A percentile compares a stretch with the other conserved stretches of the same genome.
phyloP scores from a whole-genome alignment of 2,888 invertebrate genomes.

The Reticulitermes lucifugus region DNA sequence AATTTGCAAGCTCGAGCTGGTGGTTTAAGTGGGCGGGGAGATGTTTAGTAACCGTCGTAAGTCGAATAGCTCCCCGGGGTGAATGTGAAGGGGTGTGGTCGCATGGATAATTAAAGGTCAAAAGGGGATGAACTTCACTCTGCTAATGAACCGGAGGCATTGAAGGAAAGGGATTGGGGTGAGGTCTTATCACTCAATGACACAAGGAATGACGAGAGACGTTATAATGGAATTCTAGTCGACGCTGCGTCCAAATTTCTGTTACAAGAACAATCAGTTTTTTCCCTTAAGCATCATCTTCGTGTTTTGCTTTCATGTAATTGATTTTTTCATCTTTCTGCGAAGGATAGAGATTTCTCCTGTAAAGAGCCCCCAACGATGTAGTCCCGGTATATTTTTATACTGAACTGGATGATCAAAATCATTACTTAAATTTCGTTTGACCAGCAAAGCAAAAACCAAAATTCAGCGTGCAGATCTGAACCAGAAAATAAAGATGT shows the following conservation, averaged over 20 bases:
- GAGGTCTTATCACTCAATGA: neutral
- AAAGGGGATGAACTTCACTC: constrained; percentile 2
- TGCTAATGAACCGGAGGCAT: constrained; percentile 8
- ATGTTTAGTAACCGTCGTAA: neutral
- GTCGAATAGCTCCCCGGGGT: constrained; percentile 7
- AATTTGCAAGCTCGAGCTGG: constrained; percentile 5
- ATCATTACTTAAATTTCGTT: neutral
- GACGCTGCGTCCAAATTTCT: neutral
- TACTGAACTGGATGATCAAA: neutral
- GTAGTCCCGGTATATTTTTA: neutral
- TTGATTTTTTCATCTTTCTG: neutral
- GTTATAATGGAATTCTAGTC: neutral
- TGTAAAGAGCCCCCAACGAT: neutral
- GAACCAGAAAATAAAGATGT: no score
- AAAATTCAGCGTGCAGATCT: no score
- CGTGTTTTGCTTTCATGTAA: neutral
- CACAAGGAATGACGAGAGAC: neutral
- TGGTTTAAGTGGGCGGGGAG: neutral
- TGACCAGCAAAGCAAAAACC: neutral
- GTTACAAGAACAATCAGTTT: neutral
- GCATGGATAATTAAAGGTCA: constrained; percentile 19
- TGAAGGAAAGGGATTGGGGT: neutral
- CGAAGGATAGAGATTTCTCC: neutral
- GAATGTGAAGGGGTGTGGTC: constrained; percentile 10
- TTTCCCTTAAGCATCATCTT: neutral